These are phyloP conservation scores for Cepaea nemoralis DNA, from an alignment of 1,140 invertebrate species.

Conservation along the genomic window DNA sequence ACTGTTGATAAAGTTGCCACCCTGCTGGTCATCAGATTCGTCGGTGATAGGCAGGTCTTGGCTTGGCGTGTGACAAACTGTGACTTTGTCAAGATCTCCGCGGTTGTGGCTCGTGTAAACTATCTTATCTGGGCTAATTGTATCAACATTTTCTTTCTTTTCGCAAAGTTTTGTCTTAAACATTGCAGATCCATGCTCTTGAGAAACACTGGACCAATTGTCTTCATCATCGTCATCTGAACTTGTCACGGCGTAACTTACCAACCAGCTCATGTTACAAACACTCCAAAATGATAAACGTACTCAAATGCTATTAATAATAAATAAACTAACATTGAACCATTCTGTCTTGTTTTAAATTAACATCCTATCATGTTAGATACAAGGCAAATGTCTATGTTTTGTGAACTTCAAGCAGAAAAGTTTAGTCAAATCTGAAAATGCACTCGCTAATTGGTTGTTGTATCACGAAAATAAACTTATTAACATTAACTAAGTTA, in stretches of 20 bases:
- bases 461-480: no score
- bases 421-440: no score
- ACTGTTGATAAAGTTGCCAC: neutral
- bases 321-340: no score
- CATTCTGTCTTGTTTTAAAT: no score
- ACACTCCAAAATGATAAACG: no score
- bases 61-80: no score
- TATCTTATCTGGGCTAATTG: neutral
- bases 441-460: no score
- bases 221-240: neutral
- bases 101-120: neutral
- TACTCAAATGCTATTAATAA: no score
- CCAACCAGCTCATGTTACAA: neutral
- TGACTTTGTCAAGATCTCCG: neutral
- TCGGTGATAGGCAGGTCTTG: neutral
- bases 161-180: neutral
- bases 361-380: no score
- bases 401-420: no score
- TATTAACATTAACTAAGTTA: no score
- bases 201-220: neutral
- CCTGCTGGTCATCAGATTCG: neutral
- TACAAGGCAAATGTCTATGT: no score
- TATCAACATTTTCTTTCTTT: neutral
- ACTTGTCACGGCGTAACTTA: conserved; percentile 5
- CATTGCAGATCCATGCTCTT: neutral